A percentile compares a stretch with the other conserved stretches of the same genome.
These are phyloP conservation scores for Bombus breviceps DNA, from an alignment of 1,140 invertebrate genomes.

Conservation along the genomic window DNA sequence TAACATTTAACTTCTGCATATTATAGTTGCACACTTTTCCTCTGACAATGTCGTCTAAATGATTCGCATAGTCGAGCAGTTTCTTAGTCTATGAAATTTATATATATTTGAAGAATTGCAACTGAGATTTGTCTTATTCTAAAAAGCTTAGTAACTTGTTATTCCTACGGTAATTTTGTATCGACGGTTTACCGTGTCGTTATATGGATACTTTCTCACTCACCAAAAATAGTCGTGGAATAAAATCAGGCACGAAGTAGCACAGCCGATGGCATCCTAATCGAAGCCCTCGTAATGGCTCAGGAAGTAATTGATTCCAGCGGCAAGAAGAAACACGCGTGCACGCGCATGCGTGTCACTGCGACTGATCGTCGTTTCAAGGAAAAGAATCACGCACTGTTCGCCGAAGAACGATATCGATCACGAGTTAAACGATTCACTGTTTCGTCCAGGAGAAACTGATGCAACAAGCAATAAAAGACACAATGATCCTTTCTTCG, in stretches of 20 bases:
- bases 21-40: too few species aligned
- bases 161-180: too few species aligned
- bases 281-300: neutral
- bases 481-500: neutral
- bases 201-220: neutral
- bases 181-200: too few species aligned
- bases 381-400: slow-evolving; percentile 3
- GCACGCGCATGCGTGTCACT: neutral
- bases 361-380: slow-evolving; percentile 16
- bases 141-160: too few species aligned
- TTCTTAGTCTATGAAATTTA: too few species aligned
- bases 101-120: too few species aligned
- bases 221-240: neutral
- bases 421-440: neutral
- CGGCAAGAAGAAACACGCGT: neutral
- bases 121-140: too few species aligned
- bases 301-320: slow-evolving; percentile 32
- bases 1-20: too few species aligned
- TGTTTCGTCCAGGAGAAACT: neutral
- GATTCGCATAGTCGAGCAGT: too few species aligned
- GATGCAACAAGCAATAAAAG: too few species aligned
- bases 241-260: neutral
- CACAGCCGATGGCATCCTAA: neutral
- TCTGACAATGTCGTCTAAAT: too few species aligned
- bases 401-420: neutral